Percentiles rank a stretch among this genome's conserved stretches.
Conservation (phyloP, 2,113 vertebrate genomes). For the Ranitomeya imitator region DNA sequence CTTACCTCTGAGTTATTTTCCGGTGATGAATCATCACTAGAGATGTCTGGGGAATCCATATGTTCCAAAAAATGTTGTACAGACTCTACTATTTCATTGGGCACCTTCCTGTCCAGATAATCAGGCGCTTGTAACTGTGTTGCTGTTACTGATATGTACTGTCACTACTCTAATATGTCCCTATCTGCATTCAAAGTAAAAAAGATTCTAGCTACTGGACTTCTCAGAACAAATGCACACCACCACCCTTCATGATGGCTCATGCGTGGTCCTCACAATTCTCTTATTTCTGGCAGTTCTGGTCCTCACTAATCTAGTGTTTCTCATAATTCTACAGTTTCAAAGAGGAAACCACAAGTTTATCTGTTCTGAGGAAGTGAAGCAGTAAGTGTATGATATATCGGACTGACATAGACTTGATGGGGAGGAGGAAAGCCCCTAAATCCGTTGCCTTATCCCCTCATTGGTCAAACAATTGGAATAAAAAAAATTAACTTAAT, state of each 20-base stretch:
- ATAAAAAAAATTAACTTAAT: neutral
- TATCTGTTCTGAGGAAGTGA: conserved; percentile 48
- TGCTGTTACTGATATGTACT: neutral
- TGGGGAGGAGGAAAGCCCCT: neutral
- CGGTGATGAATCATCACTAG: neutral
- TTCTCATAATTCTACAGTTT: conserved; percentile 49
- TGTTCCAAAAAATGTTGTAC: neutral
- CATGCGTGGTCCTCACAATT: neutral
- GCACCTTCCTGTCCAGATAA: neutral
- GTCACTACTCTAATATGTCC: neutral
- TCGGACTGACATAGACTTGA: neutral
- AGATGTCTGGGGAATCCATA: conserved; percentile 4
- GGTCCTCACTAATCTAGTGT: neutral
- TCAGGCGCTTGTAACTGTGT: neutral
- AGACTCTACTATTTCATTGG: neutral
- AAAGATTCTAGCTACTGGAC: neutral
- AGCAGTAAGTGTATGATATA: conserved; percentile 12
- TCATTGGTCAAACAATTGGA: neutral
- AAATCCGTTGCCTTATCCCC: neutral
- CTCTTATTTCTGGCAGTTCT: neutral
- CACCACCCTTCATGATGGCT: neutral
- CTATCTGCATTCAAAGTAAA: neutral
- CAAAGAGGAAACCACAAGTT: conserved; percentile 53
- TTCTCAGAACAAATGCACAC: neutral
- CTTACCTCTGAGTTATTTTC: conserved; percentile 32